A percentile compares a stretch with the other conserved stretches of the same genome.
These are phyloP conservation scores for Brachionichthys hirsutus DNA, from an alignment of 2,113 vertebrate species.

Conservation along the genomic window DNA sequence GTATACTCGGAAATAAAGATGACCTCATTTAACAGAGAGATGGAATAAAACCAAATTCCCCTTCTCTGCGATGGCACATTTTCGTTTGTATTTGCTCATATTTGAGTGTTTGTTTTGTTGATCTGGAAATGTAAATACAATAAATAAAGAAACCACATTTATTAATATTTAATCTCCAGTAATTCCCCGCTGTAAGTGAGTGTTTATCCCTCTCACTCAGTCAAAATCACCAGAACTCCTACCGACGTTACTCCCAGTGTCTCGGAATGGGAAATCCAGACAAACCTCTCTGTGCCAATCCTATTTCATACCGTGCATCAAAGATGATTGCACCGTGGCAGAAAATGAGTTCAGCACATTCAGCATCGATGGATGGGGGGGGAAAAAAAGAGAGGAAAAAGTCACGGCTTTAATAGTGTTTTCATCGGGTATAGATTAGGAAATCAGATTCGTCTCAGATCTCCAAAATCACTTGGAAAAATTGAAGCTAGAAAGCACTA, in stretches of 20 bases:
- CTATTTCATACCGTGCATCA: slow-evolving; percentile 57
- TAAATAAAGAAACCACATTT: slow-evolving; percentile 21
- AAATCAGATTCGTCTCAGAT: slow-evolving; percentile 61
- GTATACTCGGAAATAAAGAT: background rate
- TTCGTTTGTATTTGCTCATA: slow-evolving; percentile 1
- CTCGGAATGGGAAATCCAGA: slow-evolving; percentile 39
- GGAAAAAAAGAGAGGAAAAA: slow-evolving; percentile 33
- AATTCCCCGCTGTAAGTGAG: slow-evolving; percentile 36
- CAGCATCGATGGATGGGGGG: slow-evolving; percentile 27
- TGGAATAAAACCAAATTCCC: slow-evolving; percentile 9
- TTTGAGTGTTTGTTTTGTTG: slow-evolving; percentile 1
- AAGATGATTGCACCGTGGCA: slow-evolving; percentile 50
- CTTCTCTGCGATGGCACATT: background rate
- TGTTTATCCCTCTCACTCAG: slow-evolving; percentile 45
- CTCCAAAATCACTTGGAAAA: slow-evolving; percentile 35
- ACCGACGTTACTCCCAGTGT: slow-evolving; percentile 41
- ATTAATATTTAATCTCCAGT: slow-evolving; percentile 49
- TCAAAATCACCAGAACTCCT: slow-evolving; percentile 40
- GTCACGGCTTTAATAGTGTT: slow-evolving; percentile 50
- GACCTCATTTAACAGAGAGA: no score
- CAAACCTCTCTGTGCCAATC: slow-evolving; percentile 50
- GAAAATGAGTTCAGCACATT: slow-evolving; percentile 51
- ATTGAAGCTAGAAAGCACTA: slow-evolving; percentile 14
- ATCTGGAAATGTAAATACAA: slow-evolving; percentile 21
- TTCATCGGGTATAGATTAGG: slow-evolving; percentile 44